Conservation (phyloP, 2,888 invertebrate species). For the Hipparchia semele region DNA sequence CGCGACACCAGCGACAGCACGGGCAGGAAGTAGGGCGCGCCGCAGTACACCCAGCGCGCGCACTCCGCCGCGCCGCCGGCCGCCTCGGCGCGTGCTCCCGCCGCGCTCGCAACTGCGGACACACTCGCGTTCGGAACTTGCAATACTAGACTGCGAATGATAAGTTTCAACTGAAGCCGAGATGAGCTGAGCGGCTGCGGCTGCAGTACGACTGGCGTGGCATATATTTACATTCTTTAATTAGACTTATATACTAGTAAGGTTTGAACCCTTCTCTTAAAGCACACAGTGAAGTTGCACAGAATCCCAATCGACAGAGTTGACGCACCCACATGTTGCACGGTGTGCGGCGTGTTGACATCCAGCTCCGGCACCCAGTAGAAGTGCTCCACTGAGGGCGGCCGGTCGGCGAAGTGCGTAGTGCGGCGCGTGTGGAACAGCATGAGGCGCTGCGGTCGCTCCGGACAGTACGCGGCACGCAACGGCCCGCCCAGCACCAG, state of each 20-base stretch:
- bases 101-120: slow-evolving; percentile 41
- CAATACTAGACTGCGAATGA: too few species aligned
- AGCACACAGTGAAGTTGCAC: too few species aligned
- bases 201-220: too few species aligned
- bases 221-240: too few species aligned
- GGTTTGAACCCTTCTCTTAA: too few species aligned
- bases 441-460: slow-evolving; percentile 88
- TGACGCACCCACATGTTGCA: slow-evolving; percentile 31
- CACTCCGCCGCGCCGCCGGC: slow-evolving; percentile 70
- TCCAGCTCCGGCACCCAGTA: slow-evolving; percentile 91
- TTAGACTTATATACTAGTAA: too few species aligned
- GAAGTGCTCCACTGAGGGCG: slow-evolving; percentile 56
- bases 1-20: slow-evolving; percentile 84
- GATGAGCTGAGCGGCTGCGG: too few species aligned
- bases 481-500: slow-evolving; percentile 75
- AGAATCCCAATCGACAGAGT: too few species aligned
- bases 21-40: slow-evolving; percentile 91
- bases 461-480: slow-evolving; percentile 88
- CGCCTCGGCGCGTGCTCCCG: slow-evolving; percentile 42
- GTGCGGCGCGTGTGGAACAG: slow-evolving; percentile 85
- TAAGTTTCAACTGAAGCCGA: too few species aligned
- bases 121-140: too few species aligned
- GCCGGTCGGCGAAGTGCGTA: slow-evolving; percentile 58
- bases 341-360: slow-evolving; percentile 85
- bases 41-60: slow-evolving; percentile 87